Evolutionary conservation across 2,113 vertebrate genomes (phyloP), one percentile per base, ranked within the genome.

Genomic region (Pachycephala philippinensis): DNA sequence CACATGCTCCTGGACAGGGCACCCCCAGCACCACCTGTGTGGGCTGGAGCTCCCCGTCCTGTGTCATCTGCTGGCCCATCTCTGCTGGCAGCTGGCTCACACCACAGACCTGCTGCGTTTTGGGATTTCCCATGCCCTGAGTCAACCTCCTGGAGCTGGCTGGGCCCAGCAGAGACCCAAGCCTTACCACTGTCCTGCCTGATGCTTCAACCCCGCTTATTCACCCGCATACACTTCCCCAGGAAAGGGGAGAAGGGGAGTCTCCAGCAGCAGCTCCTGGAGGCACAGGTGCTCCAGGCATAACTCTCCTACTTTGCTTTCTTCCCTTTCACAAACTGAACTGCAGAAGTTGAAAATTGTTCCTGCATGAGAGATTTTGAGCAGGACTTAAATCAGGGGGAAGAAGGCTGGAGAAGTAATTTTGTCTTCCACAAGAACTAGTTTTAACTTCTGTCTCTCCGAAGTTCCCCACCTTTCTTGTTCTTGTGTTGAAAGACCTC

Each of bases 31-130:
- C 13, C 61, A 37, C 7, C 44, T n/a, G 47, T 0, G 1, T 44
- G 5, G 1, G 0, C 52, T 45, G 42, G 22, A 66, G 4, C 6
- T 6, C 10, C 39, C 35, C 0, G 0, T 70, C 39, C 10, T 23
- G 24, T 15, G 45, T 27, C 66, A 30, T 11, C 65, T 44, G 13
- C 30, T 37, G 45, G 19, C 23, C 53, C n/a, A 23, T 16, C 45
- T 23, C 60, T 66, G 30, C 37, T 63, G 42, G 22, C 44, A 88
- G 20, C 60, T 54, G 52, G 13, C 42, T 37, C 75, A 82, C 40
- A 75, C 74, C n/a, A 63, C 42, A 87, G 9, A 47, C 10, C 22
- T 21, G 24, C 37, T 70, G 49, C 1, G 3, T 69, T 91, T 52
- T 35, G 52, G 59, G n/a, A n/a, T 56, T 74, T 84, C n/a, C 45